phyloP scores from a whole-genome alignment of 2,113 vertebrate genomes.

The Chloroceryle aenea region DNA sequence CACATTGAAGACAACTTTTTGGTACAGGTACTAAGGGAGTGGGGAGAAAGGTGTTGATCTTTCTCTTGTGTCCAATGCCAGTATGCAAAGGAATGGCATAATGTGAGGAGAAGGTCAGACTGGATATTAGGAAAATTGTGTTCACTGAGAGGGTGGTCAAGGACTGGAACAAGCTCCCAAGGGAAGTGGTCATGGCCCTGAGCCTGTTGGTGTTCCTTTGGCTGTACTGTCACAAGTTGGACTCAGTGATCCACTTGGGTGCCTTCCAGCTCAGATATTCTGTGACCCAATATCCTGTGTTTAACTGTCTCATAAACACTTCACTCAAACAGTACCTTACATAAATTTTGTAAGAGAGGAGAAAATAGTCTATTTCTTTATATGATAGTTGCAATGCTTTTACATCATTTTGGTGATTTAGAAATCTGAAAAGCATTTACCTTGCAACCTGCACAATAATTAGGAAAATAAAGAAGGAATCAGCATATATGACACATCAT shows the following conservation, averaged over 20 bases:
- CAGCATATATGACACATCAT: background rate
- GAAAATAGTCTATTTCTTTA: background rate
- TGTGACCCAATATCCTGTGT: background rate
- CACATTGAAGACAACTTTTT: background rate
- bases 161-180: background rate
- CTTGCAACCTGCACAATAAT: background rate
- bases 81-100: background rate
- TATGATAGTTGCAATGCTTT: background rate
- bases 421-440: background rate
- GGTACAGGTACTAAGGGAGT: background rate
- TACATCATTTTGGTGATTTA: background rate
- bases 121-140: background rate
- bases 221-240: background rate
- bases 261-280: background rate
- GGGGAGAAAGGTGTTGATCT: background rate
- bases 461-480: background rate
- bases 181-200: background rate
- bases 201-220: background rate
- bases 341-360: background rate
- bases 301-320: background rate
- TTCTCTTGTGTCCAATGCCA: background rate
- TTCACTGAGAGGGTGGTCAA: background rate
- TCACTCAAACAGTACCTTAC: background rate
- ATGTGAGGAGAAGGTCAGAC: background rate
- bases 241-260: background rate